Conservation (phyloP, 2,888 invertebrate genomes). For the Nysson spinosus region DNA sequence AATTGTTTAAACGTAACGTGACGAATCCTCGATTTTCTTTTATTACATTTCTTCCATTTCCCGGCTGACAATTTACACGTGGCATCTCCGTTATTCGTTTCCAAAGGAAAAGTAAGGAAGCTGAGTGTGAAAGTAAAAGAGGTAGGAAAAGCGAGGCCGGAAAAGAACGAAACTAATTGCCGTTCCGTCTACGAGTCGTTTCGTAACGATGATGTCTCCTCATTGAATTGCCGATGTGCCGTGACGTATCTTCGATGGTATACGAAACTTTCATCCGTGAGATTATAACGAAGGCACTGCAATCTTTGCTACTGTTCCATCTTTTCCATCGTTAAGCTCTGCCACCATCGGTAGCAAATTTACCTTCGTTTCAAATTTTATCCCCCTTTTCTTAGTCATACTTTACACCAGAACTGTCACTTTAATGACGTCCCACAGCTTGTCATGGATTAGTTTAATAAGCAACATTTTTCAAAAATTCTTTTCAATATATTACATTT, state of each 20-base stretch:
- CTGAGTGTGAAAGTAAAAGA: constrained; percentile 5
- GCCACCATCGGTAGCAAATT: not conserved
- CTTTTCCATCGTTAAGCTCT: constrained; percentile 30
- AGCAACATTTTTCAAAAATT: not conserved
- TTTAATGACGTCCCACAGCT: constrained; percentile 11
- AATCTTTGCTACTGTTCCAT: constrained; percentile 31
- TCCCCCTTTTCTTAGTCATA: not conserved
- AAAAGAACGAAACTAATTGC: constrained; percentile 67
- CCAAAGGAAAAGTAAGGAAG: constrained; percentile 27
- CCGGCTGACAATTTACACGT: too few relatives aligned
- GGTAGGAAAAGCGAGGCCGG: constrained; percentile 2
- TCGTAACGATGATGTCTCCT: constrained; percentile 58
- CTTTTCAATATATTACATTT: not conserved
- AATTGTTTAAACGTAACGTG: constrained; percentile 37
- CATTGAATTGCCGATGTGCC: constrained; percentile 33
- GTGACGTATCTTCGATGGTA: constrained; percentile 46
- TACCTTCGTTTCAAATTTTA: not conserved
- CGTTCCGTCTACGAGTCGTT: constrained; percentile 54
- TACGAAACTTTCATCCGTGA: constrained; percentile 46
- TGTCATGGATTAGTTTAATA: not conserved
- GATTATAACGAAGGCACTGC: constrained; percentile 60
- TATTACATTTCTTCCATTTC: constrained; percentile 44
- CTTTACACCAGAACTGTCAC: not conserved
- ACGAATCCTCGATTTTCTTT: constrained; percentile 55
- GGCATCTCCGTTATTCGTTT: constrained; percentile 36